Conservation (phyloP, 2,113 vertebrate genomes). For the Hippocampus abdominalis region DNA sequence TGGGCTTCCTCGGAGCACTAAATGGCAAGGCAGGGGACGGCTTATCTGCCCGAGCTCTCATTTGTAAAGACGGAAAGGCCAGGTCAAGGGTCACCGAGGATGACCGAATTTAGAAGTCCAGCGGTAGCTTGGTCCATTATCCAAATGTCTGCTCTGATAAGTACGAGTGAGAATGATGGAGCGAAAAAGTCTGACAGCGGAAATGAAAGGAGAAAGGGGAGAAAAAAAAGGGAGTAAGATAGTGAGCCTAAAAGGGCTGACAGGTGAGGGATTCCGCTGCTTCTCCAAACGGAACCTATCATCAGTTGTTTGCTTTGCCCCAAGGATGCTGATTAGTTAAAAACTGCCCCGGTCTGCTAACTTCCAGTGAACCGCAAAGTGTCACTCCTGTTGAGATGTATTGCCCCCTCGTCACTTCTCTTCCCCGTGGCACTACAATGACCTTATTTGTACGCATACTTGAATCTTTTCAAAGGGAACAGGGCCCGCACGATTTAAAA, state of each 20-base stretch:
- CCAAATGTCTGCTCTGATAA: slow-evolving; percentile 73
- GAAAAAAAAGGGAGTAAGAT: slow-evolving; percentile 45
- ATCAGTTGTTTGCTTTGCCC: slow-evolving; percentile 34
- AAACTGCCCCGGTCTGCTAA: slow-evolving; percentile 27
- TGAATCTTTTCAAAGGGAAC: background rate
- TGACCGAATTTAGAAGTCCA: slow-evolving; percentile 72
- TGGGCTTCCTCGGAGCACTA: slow-evolving; percentile 61
- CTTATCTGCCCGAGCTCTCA: slow-evolving; percentile 70
- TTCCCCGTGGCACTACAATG: slow-evolving; percentile 15
- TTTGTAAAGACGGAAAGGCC: slow-evolving; percentile 75
- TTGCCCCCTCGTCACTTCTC: slow-evolving; percentile 1
- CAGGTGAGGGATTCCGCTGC: slow-evolving; percentile 48
- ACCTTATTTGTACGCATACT: background rate
- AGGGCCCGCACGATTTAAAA: background rate
- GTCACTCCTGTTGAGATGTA: slow-evolving; percentile 20
- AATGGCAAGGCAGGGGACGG: slow-evolving; percentile 57
- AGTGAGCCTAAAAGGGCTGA: slow-evolving; percentile 51
- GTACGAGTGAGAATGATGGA: slow-evolving; percentile 69
- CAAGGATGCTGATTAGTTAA: slow-evolving; percentile 35
- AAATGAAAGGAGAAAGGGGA: slow-evolving; percentile 59
- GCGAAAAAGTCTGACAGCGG: slow-evolving; percentile 57
- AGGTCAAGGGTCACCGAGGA: slow-evolving; percentile 69
- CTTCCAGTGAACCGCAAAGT: slow-evolving; percentile 31
- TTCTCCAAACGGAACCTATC: slow-evolving; percentile 28
- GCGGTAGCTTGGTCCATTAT: slow-evolving; percentile 69